A percentile compares a stretch with the other conserved stretches of the same genome.
These are phyloP conservation scores for Drymodes brunneopygia DNA, from an alignment of 2,113 vertebrate species.

Conservation along the genomic window DNA sequence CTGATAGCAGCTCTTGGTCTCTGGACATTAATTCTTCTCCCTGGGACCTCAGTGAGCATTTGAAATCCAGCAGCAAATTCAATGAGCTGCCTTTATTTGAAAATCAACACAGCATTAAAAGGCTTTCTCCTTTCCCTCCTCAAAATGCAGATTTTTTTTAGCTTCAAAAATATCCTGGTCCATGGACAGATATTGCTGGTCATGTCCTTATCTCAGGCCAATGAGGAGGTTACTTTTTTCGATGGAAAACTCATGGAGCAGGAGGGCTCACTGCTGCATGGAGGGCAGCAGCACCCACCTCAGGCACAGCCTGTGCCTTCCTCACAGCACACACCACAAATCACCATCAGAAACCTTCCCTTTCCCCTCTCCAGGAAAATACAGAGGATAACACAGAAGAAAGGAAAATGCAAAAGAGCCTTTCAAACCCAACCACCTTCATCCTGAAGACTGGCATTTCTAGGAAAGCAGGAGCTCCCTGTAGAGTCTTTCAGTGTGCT, in stretches of 20 bases:
- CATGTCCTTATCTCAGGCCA: not conserved
- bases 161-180: not conserved
- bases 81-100: not conserved
- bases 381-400: not conserved
- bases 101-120: not conserved
- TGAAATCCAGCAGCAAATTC: not conserved
- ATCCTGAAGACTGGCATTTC: not conserved
- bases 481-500: not conserved
- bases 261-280: not conserved
- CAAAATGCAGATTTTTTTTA: not conserved
- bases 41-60: not conserved
- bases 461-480: not conserved
- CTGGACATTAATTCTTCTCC: constrained; percentile 31
- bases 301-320: not conserved
- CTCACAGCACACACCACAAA: fast-evolving
- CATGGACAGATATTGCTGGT: not conserved
- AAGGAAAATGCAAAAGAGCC: not conserved
- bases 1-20: constrained; percentile 26
- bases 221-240: not conserved
- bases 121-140: not conserved
- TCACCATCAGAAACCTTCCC: not conserved
- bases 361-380: not conserved
- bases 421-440: not conserved
- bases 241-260: not conserved
- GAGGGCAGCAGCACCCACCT: not conserved